Evolutionary conservation across 2,113 vertebrate genomes (phyloP), one percentile per base, ranked within the genome.

Genomic region (Opisthocomus hoazin): DNA sequence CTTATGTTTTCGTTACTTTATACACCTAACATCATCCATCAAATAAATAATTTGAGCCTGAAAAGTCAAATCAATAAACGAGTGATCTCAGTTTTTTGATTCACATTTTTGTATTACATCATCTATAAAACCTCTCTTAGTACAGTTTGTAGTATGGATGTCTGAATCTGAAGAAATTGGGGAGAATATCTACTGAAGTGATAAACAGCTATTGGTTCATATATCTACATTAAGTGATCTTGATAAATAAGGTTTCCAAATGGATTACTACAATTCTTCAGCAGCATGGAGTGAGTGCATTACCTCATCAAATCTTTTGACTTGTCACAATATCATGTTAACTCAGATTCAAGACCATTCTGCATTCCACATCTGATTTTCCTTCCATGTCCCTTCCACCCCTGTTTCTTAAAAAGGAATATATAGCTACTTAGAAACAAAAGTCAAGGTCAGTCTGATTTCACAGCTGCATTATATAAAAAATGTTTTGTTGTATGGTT

Each of bases 11-110:
- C 41, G 60, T 94, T 96, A 79, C 53, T 94, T 84, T 95, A 54
- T 92, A 76, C 43, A 93, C n/a, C 68, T 75, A 95, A 94, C 65
- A 80, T 94, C 60, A 95, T 87, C 89, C 85, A 65, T 96, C 81
- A 96, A 34, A 74, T 95, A 97, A 97, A 98, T 98, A 98, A 98
- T 97, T 98, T 97, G 97, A 98, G 96, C 97, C 97, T 98, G 97
- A 95, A 96, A 96, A 97, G 93, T 97, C 97, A 95, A 98, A 99
- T 98, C 98, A 98, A 98, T 98, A 98, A 94, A 97, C 36, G 94
- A 98, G 96, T 97, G 97, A 98, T 97, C 93, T 98, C 97, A 98
- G 96, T 98, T 97, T 98, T 98, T 97, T 96, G 90, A 97, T 96
- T 97, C 96, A 97, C 95, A 97, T 95, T 96, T 97, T 98, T 97